Percentiles rank a stretch among this genome's conserved stretches.
These are phyloP conservation scores for Lepus americanus DNA, from an alignment of 2,113 vertebrate species.

Conservation along the genomic window DNA sequence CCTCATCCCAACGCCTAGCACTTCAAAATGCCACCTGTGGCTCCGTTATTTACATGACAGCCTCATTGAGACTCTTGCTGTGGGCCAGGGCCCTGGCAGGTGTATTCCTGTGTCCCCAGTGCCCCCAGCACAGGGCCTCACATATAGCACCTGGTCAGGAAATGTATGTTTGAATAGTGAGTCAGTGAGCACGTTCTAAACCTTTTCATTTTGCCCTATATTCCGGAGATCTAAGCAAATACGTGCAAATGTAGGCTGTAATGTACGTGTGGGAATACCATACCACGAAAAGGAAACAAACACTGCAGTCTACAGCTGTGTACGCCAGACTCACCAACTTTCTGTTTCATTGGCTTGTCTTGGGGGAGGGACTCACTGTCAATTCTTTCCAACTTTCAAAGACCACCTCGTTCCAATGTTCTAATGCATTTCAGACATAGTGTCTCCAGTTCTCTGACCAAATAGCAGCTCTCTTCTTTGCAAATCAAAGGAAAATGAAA, in stretches of 20 bases:
- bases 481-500: background rate
- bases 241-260: background rate
- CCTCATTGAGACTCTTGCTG: background rate
- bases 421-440: background rate
- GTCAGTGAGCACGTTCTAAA: conserved; percentile 33
- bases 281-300: too few species aligned
- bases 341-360: background rate
- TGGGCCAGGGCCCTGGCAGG: background rate
- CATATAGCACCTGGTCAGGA: background rate
- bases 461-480: background rate
- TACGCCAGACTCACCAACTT: too few species aligned
- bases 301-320: background rate
- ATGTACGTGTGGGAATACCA: too few species aligned
- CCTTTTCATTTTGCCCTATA: conserved; percentile 31
- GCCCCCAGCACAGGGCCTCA: background rate
- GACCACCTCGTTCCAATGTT: background rate
- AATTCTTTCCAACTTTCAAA: background rate
- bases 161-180: background rate
- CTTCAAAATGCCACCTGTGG: background rate
- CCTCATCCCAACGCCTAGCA: too few species aligned
- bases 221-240: background rate
- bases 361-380: background rate
- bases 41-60: background rate
- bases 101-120: background rate
- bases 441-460: background rate